Percentiles rank a stretch among this genome's conserved stretches.
phyloP scores from a whole-genome alignment of 2,888 invertebrate species.

The Zaprionus obscuricornis region DNA sequence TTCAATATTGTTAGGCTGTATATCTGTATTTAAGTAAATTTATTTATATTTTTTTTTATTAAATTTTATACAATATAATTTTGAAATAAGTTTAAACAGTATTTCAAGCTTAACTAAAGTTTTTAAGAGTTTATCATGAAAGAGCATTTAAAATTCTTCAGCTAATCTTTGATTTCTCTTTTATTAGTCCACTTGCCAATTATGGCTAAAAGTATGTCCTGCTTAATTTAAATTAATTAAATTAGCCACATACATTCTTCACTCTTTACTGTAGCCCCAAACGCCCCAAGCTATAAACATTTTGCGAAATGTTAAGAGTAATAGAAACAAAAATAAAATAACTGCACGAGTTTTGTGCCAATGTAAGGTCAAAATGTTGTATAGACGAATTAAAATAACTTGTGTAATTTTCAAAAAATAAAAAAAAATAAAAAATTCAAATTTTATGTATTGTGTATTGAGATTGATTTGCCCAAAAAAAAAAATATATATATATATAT shows the following conservation, averaged over 20 bases:
- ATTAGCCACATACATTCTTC: constrained; percentile 1
- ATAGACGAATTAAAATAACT: constrained; percentile 33
- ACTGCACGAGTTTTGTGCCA: constrained; percentile 21
- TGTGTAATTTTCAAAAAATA: constrained; percentile 27
- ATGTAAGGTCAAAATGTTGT: constrained; percentile 37
- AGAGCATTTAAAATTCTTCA: too few species aligned
- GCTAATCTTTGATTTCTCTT: background rate
- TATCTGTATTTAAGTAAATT: too few species aligned
- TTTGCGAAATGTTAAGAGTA: constrained; percentile 14
- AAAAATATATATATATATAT: too few species aligned
- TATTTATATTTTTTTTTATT: background rate
- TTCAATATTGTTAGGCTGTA: too few species aligned
- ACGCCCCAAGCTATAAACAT: background rate
- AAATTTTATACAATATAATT: too few species aligned
- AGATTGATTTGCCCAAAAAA: constrained; percentile 27
- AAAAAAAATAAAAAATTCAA: constrained; percentile 6
- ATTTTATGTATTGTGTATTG: constrained; percentile 18
- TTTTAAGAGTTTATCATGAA: too few species aligned
- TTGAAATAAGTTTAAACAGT: too few species aligned
- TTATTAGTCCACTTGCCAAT: constrained; percentile 1
- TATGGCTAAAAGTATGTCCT: constrained; percentile 30
- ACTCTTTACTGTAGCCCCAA: constrained; percentile 8
- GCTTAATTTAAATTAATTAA: constrained; percentile 51
- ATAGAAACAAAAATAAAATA: constrained; percentile 11
- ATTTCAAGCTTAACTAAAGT: too few species aligned